Conservation (phyloP, 37 sponge, comb jelly and placozoan genomes). For the Crambe crambe region DNA sequence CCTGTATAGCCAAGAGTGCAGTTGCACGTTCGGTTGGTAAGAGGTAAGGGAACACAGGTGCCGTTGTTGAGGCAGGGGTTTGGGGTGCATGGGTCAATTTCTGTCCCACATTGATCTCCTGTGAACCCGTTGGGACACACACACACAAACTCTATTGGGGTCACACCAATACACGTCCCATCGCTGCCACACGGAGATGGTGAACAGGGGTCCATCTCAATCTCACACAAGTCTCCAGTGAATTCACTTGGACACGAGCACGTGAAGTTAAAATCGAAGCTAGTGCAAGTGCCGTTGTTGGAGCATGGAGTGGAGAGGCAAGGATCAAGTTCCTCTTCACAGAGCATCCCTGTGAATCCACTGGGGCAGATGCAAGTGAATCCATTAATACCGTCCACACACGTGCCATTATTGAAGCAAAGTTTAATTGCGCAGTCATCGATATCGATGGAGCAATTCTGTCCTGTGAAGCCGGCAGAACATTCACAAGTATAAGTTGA, state of each 20-base stretch:
- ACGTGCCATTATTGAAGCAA: constrained; percentile 21
- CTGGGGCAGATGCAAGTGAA: neutral
- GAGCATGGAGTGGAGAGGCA: no score
- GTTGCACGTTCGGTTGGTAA: neutral
- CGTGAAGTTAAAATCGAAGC: no score
- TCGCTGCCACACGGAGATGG: constrained; percentile 6
- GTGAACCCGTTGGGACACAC: neutral
- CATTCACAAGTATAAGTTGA: constrained; percentile 24
- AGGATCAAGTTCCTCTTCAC: no score
- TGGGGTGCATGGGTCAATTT: neutral
- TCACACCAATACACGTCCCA: neutral
- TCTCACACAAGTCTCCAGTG: neutral
- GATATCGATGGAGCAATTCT: constrained; percentile 22
- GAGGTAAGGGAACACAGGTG: neutral
- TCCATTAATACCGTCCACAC: neutral
- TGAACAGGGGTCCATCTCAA: neutral
- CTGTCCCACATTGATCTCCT: neutral
- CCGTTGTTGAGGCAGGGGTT: constrained; percentile 6
- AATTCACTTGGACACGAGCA: neutral
- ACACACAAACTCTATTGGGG: neutral
- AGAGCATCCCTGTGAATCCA: no score
- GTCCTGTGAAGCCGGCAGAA: constrained; percentile 17
- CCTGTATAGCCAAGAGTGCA: neutral
- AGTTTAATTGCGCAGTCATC: constrained; percentile 32
- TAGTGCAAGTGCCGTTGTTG: no score